Conservation (phyloP, 2,113 vertebrate species). For the Willisornis vidua region DNA sequence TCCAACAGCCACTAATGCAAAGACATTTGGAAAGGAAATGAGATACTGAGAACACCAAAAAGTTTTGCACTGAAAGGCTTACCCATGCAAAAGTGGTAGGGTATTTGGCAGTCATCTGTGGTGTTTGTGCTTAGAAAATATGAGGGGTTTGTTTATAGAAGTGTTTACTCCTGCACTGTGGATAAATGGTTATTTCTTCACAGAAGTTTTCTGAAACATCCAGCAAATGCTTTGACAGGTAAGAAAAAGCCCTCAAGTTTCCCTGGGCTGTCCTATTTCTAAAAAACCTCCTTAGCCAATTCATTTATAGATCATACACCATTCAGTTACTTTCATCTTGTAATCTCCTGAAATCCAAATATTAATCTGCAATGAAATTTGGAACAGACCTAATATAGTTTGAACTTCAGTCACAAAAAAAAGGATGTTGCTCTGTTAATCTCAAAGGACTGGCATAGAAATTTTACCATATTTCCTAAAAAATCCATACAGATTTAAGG, state of each 20-base stretch:
- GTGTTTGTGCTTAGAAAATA: not conserved
- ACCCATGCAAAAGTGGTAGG: not conserved
- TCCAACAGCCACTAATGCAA: not conserved
- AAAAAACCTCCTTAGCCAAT: constrained; percentile 6
- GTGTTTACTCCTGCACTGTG: not conserved
- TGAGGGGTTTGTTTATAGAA: not conserved
- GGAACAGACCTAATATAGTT: constrained; percentile 43
- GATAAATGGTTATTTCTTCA: not conserved
- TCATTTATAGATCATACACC: constrained; percentile 31
- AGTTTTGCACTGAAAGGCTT: not conserved
- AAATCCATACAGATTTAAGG: constrained; percentile 79
- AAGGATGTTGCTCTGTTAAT: constrained; percentile 74
- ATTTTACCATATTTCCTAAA: constrained; percentile 78
- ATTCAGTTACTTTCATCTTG: constrained; percentile 47
- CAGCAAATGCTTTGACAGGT: not conserved
- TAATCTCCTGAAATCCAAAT: constrained; percentile 64
- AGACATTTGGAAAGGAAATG: not conserved
- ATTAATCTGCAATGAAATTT: constrained; percentile 49
- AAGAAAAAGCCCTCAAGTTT: not conserved
- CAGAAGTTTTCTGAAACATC: not conserved
- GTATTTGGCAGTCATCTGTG: not conserved
- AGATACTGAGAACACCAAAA: not conserved
- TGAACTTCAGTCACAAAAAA: constrained; percentile 37
- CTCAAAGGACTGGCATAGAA: constrained; percentile 72
- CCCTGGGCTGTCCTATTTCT: not conserved